These are phyloP conservation scores for Phengaris arion DNA, from an alignment of 2,888 invertebrate species.

Conservation along the genomic window DNA sequence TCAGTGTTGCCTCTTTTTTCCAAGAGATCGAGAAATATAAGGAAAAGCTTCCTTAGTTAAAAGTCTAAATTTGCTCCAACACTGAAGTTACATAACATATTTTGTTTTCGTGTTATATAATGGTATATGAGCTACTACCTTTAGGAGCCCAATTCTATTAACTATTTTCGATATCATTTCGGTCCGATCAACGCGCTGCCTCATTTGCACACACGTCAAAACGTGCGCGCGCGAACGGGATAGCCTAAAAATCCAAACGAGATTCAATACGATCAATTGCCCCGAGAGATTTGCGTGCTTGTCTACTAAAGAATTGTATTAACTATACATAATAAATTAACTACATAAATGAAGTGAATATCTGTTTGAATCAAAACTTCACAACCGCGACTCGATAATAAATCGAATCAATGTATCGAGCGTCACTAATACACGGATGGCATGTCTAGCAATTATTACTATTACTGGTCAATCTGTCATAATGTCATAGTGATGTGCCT, in stretches of 20 bases:
- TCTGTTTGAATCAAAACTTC: constrained; percentile 28
- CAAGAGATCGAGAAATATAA: background rate
- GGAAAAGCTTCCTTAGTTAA: background rate
- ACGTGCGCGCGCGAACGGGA: no score
- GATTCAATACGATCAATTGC: no score
- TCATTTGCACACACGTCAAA: no score
- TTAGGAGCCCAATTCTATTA: no score
- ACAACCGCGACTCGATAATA: constrained; percentile 57
- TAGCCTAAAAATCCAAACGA: no score
- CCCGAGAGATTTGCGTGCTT: background rate
- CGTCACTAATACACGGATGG: constrained; percentile 73
- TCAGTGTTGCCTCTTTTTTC: background rate
- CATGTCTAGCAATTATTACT: constrained; percentile 69
- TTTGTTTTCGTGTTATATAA: no score
- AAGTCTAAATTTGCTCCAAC: no score
- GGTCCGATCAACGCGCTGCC: no score
- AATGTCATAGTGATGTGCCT: constrained; percentile 66
- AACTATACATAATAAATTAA: background rate
- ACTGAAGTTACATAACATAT: no score
- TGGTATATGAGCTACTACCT: no score
- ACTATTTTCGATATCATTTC: no score
- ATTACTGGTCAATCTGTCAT: constrained; percentile 71
- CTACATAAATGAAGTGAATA: constrained; percentile 2
- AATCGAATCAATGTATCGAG: constrained; percentile 63
- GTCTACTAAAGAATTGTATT: background rate